Evolutionary conservation across 2,888 invertebrate species (phyloP).

Genomic region (Marasmarcha lunaedactyla): DNA sequence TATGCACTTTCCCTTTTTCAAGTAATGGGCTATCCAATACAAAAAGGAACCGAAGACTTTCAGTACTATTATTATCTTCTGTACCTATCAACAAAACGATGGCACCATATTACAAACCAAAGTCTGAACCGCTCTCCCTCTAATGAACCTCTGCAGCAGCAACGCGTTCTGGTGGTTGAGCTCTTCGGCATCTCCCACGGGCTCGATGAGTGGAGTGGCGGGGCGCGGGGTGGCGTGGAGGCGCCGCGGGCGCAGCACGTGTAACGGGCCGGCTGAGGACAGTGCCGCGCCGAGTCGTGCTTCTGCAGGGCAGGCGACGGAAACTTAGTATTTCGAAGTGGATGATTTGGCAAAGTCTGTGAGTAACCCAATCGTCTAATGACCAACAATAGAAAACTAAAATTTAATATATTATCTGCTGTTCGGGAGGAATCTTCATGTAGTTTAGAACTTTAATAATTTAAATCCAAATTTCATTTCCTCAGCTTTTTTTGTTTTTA

Average conservation of each 20-base stretch:
- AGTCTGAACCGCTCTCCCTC: conserved; percentile 79
- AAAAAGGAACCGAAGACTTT: too few species aligned
- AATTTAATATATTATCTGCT: too few species aligned
- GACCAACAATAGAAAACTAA: too few species aligned
- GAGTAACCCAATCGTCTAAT: too few species aligned
- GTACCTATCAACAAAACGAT: too few species aligned
- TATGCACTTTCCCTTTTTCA: too few species aligned
- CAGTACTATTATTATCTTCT: too few species aligned
- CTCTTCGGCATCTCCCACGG: conserved; percentile 32
- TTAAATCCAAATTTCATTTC: too few species aligned
- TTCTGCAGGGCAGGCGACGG: conserved; percentile 31
- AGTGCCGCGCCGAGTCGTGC: conserved; percentile 42
- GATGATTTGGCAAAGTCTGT: not conserved
- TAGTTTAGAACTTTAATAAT: too few species aligned
- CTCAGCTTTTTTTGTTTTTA: too few species aligned
- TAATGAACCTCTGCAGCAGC: conserved; percentile 74
- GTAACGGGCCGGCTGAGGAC: conserved; percentile 32
- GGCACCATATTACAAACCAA: conserved; percentile 68
- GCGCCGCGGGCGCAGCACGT: conserved; percentile 35
- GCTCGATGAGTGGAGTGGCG: conserved; percentile 38
- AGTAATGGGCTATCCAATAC: too few species aligned
- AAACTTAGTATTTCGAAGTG: not conserved
- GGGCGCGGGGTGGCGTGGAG: conserved; percentile 25
- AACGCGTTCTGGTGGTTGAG: conserved; percentile 59
- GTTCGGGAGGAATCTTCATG: too few species aligned